These are phyloP conservation scores for Hoplostethus atlanticus DNA, from an alignment of 2,797 vertebrate species.

Conservation along the genomic window DNA sequence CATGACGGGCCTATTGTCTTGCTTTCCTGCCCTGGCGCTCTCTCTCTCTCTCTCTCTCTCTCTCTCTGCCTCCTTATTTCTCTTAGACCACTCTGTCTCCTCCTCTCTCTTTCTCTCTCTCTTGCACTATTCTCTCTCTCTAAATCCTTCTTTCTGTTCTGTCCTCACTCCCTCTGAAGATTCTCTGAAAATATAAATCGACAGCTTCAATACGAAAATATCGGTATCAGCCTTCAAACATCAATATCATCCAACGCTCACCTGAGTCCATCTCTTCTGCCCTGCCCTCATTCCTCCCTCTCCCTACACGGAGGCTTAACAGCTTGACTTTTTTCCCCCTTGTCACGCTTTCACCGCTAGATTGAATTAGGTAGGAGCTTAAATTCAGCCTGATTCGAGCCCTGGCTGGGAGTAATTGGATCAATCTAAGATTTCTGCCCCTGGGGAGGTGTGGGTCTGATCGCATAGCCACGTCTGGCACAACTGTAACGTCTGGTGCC, in stretches of 20 bases:
- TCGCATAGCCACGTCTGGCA: constrained; percentile 46
- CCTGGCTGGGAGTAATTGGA: constrained; percentile 55
- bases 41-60: background rate
- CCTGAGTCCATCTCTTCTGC: background rate
- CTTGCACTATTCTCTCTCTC: background rate
- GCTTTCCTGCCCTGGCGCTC: constrained; percentile 27
- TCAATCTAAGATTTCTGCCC: constrained; percentile 56
- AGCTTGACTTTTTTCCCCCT: constrained; percentile 54
- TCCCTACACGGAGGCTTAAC: constrained; percentile 27
- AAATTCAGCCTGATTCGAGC: constrained; percentile 60
- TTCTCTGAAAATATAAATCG: no score
- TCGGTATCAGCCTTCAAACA: background rate
- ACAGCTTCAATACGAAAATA: no score
- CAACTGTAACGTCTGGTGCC: constrained; percentile 53
- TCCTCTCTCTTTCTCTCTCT: constrained; percentile 2
- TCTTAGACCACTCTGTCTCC: constrained; percentile 14
- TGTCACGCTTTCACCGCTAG: constrained; percentile 42
- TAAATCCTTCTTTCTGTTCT: no score
- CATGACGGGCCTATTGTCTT: constrained; percentile 11
- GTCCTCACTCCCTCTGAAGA: no score
- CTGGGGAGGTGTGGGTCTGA: constrained; percentile 23
- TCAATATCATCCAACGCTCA: background rate
- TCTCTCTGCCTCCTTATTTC: constrained; percentile 2
- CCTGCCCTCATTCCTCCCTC: background rate
- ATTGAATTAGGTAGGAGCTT: constrained; percentile 52